phyloP scores from a whole-genome alignment of 2,797 vertebrate species.

The Apogon talboti region DNA sequence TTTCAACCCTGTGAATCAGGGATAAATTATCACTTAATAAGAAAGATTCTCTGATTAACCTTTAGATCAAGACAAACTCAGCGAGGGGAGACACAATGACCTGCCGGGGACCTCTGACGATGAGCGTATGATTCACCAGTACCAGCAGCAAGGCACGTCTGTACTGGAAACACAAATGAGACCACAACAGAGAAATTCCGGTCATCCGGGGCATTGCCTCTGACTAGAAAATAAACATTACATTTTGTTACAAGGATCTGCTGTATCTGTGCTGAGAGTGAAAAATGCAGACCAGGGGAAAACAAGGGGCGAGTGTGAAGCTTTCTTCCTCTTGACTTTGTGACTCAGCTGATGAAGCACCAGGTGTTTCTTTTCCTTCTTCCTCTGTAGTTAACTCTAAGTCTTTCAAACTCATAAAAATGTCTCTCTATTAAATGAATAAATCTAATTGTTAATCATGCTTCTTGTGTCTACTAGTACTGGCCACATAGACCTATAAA shows the following conservation, averaged over 20 bases:
- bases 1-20: slow-evolving; percentile 56
- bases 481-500: slow-evolving; percentile 77
- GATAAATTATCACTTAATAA: slow-evolving; percentile 66
- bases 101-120: slow-evolving; percentile 60
- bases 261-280: slow-evolving; percentile 27
- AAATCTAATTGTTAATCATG: slow-evolving; percentile 31
- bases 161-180: slow-evolving; percentile 61
- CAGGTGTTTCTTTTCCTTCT: slow-evolving; percentile 59
- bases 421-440: slow-evolving; percentile 24
- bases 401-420: slow-evolving; percentile 6
- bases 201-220: slow-evolving; percentile 61
- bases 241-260: slow-evolving; percentile 60
- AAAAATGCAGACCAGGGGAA: slow-evolving; percentile 41
- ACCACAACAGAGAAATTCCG: slow-evolving; percentile 76
- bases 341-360: slow-evolving; percentile 61
- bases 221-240: slow-evolving; percentile 76
- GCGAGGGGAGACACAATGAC: slow-evolving; percentile 41
- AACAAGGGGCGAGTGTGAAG: slow-evolving; percentile 52
- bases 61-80: slow-evolving; percentile 39
- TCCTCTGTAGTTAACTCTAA: slow-evolving; percentile 14
- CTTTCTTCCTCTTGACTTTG: slow-evolving; percentile 61
- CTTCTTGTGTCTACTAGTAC: slow-evolving; percentile 51
- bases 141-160: slow-evolving; percentile 69
- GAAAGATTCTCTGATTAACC: slow-evolving; percentile 53
- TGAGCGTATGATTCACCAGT: slow-evolving; percentile 68